A percentile compares a stretch with the other conserved stretches of the same genome.
phyloP scores from a whole-genome alignment of 2,797 vertebrate genomes.

The Sebastes umbrosus region DNA sequence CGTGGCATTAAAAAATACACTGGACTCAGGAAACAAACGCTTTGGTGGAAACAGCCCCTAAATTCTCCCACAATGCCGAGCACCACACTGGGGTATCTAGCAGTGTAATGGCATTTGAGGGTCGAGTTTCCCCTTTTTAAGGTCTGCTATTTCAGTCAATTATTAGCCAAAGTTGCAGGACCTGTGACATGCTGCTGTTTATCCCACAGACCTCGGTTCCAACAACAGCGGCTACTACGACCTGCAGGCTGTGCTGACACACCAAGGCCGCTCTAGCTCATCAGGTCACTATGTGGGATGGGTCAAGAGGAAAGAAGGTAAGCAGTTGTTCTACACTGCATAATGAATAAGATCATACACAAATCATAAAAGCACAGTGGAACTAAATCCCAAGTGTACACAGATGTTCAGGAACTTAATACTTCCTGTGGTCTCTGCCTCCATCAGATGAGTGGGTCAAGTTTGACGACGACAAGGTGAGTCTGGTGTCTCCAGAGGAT shows the following conservation, averaged over 20 bases:
- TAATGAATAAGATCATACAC: neutral
- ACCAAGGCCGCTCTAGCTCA: constrained; percentile 98
- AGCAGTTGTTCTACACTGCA: neutral
- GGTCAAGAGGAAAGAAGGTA: constrained; percentile 99
- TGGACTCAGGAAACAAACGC: no score
- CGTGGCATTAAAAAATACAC: no score
- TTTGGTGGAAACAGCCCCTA: no score
- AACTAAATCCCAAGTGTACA: neutral
- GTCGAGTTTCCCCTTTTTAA: neutral
- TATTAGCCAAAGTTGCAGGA: neutral
- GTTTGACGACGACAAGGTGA: constrained; percentile 99
- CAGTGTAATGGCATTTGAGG: no score
- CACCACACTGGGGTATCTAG: no score
- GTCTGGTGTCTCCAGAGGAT: constrained; percentile 95
- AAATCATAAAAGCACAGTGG: neutral
- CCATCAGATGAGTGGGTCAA: constrained; percentile 97
- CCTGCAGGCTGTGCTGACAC: constrained; percentile 96
- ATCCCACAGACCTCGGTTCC: constrained; percentile 89
- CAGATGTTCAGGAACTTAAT: neutral
- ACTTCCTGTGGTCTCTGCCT: constrained; percentile 7
- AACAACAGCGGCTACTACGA: constrained; percentile 98
- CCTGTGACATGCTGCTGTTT: neutral
- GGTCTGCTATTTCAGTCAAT: neutral
- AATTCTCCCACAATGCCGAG: neutral
- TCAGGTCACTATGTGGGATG: constrained; percentile 98